phyloP scores from a whole-genome alignment of 2,113 vertebrate species.

The Dipodomys stephensi region DNA sequence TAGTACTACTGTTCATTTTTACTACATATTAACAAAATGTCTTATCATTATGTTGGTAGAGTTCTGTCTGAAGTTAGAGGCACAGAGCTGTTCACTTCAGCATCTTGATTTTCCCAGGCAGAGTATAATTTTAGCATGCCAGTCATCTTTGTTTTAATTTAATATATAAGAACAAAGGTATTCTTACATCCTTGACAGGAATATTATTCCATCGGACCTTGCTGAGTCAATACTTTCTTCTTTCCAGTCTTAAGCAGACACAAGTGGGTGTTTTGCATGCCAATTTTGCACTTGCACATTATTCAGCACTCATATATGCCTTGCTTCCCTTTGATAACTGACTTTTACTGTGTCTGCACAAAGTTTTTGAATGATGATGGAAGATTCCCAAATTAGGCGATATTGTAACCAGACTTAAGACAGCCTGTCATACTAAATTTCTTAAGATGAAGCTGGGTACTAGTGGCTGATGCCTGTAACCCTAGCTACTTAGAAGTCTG shows the following conservation, averaged over 20 bases:
- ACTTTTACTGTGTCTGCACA: background rate
- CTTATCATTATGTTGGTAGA: background rate
- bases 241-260: background rate
- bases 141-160: background rate
- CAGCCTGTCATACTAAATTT: background rate
- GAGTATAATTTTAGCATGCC: background rate
- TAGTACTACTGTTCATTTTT: background rate
- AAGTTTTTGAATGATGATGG: background rate
- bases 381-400: background rate
- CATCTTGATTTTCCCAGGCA: background rate
- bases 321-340: background rate
- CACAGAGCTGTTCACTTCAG: background rate
- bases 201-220: background rate
- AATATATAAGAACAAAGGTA: background rate
- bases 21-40: background rate
- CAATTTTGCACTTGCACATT: background rate
- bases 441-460: background rate
- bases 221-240: background rate
- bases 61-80: background rate
- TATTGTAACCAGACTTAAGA: background rate
- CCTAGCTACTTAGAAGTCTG: no score
- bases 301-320: background rate
- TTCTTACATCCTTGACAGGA: background rate
- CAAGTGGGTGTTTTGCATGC: background rate
- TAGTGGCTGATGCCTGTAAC: no score